Evolutionary conservation across 2,113 vertebrate genomes (phyloP).

Genomic region (Miniopterus natalensis): DNA sequence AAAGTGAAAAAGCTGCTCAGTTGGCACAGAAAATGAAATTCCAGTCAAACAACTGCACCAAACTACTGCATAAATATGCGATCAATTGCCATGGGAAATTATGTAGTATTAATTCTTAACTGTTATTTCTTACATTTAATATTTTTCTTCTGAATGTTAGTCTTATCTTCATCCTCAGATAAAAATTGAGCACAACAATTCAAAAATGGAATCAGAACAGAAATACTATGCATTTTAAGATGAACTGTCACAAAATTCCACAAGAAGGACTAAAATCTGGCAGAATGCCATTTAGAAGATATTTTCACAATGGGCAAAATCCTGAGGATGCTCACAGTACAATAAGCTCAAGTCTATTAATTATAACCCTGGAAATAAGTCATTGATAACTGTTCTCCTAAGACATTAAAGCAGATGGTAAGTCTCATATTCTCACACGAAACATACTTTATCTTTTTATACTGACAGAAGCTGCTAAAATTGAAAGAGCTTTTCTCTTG

Average conservation of each 20-base stretch:
- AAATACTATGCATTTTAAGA: neutral
- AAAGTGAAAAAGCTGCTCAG: neutral
- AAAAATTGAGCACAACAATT: constrained; percentile 12
- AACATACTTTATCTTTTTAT: neutral
- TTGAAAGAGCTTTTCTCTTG: neutral
- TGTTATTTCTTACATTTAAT: constrained; percentile 34
- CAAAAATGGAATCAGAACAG: neutral
- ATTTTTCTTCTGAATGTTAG: neutral
- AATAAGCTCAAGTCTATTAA: neutral
- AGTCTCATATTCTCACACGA: neutral
- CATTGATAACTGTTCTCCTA: constrained; percentile 34
- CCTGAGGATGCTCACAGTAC: neutral
- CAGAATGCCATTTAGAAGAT: neutral
- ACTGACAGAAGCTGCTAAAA: neutral
- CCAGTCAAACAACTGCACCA: neutral
- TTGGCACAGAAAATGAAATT: neutral
- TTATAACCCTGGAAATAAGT: neutral
- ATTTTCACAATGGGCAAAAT: neutral
- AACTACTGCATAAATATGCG: constrained; percentile 39
- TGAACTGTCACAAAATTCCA: constrained; percentile 15
- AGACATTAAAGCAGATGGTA: neutral
- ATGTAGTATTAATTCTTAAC: neutral
- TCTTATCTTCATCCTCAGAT: neutral
- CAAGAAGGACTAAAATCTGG: neutral
- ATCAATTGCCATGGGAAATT: neutral